Evolutionary conservation across 2,797 vertebrate genomes (phyloP).

Genomic region (Ctenopoma kingsleyae): DNA sequence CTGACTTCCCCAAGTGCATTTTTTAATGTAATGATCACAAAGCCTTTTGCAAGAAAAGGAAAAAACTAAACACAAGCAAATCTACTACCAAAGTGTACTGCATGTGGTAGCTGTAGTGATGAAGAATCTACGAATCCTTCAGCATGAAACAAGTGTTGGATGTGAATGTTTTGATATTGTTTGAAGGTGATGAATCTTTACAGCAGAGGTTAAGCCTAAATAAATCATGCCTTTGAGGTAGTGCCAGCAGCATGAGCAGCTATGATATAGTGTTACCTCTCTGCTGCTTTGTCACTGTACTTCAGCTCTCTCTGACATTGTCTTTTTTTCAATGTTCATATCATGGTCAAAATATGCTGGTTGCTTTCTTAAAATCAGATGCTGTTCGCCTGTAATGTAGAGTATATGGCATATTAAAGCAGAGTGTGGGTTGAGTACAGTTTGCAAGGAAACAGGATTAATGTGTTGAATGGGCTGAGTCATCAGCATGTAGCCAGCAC

Average conservation of each 20-base stretch:
- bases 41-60: neutral
- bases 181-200: conserved; percentile 45
- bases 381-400: conserved; percentile 29
- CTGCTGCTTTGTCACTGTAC: conserved; percentile 24
- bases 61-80: neutral
- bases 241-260: conserved; percentile 43
- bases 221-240: conserved; percentile 47
- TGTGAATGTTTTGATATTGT: conserved; percentile 35
- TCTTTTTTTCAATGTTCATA: conserved; percentile 54
- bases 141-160: conserved; percentile 7
- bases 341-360: conserved; percentile 29
- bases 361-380: conserved; percentile 48
- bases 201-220: conserved; percentile 35
- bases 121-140: conserved; percentile 20
- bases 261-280: conserved; percentile 45
- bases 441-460: conserved; percentile 59
- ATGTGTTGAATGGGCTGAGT: conserved; percentile 61
- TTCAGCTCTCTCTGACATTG: conserved; percentile 37
- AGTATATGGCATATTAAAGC: conserved; percentile 31
- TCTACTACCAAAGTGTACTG: neutral
- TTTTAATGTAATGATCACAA: conserved; percentile 17
- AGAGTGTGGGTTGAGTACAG: conserved; percentile 43
- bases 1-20: conserved; percentile 10
- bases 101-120: neutral
- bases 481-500: conserved; percentile 58